Conservation (phyloP, 2,113 vertebrate species). For the Clarias magur region DNA sequence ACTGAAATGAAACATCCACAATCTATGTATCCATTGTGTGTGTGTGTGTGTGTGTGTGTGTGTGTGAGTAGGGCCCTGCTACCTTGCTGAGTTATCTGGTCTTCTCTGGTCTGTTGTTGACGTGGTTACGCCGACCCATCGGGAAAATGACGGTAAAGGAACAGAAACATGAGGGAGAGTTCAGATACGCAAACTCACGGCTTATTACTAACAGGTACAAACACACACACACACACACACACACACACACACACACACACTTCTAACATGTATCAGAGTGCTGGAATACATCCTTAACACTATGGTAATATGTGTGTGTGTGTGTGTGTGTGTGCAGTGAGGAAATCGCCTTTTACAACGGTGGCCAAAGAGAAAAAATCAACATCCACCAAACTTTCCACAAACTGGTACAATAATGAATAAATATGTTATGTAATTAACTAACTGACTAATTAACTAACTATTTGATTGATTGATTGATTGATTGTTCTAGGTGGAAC, state of each 20-base stretch:
- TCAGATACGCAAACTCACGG: slow-evolving; percentile 92
- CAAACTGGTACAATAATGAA: slow-evolving; percentile 79
- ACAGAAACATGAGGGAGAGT: slow-evolving; percentile 96
- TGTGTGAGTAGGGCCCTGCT: slow-evolving; percentile 80
- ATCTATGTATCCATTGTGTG: too few relatives aligned
- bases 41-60: background rate
- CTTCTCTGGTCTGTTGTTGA: slow-evolving; percentile 90
- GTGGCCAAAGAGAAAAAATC: slow-evolving; percentile 90
- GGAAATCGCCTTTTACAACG: slow-evolving; percentile 98
- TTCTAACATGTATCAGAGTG: background rate
- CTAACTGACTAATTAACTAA: background rate
- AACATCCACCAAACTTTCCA: slow-evolving; percentile 86
- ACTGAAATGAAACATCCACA: background rate
- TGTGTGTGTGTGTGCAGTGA: slow-evolving; percentile 75
- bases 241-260: background rate
- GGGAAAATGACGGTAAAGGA: slow-evolving; percentile 93
- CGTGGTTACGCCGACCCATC: slow-evolving; percentile 87
- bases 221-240: background rate
- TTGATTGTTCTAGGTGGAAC: slow-evolving; percentile 79
- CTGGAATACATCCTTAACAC: background rate
- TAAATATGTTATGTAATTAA: background rate
- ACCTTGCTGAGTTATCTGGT: slow-evolving; percentile 92
- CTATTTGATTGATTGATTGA: background rate
- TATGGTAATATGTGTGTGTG: background rate
- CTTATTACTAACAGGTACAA: slow-evolving; percentile 94